Evolutionary conservation across 2,113 vertebrate species (phyloP).

Genomic region (Suncus etruscus): DNA sequence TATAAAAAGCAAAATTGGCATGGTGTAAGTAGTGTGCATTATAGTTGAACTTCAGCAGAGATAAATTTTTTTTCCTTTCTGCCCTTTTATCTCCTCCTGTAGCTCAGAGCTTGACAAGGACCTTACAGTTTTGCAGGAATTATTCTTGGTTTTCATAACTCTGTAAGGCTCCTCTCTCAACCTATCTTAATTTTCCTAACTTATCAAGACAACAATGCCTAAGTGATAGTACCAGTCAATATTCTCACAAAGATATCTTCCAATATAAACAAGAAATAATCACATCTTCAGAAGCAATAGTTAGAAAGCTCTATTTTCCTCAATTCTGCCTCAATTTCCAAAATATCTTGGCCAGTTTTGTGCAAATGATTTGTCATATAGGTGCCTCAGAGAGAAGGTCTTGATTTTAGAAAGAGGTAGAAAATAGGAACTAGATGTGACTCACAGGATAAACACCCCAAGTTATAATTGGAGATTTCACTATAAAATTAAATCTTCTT

Average conservation of each 20-base stretch:
- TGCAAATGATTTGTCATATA: background rate
- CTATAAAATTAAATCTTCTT: background rate
- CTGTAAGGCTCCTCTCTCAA: background rate
- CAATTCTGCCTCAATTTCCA: background rate
- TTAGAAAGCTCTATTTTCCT: background rate
- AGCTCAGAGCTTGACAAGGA: no score
- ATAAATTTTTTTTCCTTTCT: background rate
- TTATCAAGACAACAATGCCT: background rate
- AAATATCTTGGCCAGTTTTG: background rate
- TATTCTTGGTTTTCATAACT: rapidly evolving
- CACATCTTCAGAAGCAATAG: background rate
- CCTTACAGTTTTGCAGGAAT: rapidly evolving
- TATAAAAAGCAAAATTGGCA: rapidly evolving
- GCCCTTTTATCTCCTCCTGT: no score
- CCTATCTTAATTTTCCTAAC: background rate
- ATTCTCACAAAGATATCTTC: background rate
- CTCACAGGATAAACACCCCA: background rate
- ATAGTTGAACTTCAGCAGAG: no score
- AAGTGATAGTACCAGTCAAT: background rate
- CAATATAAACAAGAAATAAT: background rate
- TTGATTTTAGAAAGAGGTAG: background rate
- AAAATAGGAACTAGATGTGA: background rate
- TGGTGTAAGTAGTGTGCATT: rapidly evolving
- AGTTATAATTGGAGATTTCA: background rate
- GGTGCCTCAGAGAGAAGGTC: background rate